Evolutionary conservation across 2,797 vertebrate species (phyloP), one percentile per base, ranked within the genome.

Genomic region (Austrolebias charrua): DNA sequence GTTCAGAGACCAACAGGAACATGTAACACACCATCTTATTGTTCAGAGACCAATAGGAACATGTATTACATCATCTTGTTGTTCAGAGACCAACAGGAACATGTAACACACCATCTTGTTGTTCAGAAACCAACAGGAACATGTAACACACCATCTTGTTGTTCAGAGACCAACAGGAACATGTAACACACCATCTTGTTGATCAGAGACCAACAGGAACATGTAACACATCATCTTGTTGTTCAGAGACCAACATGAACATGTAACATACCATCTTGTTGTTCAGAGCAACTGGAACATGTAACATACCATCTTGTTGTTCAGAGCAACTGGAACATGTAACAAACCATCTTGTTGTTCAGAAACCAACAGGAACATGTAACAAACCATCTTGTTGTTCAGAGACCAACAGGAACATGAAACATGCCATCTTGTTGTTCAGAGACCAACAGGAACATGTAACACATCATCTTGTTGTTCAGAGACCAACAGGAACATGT

Each of bases 21-120:
- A 88, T 87, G 87, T 90, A 90, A 91, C 83, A 85, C 24, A 3
- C 76, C 83, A 81, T 85, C 90, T 90, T 85, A 86, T 84, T 84
- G 24, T 90, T 89, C 73, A 86, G 31, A 31, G 29, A 31, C 29
- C 29, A 31, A 33, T 5, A 8, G 31, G 31, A 33, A 33, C 31
- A 33, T 4, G 1, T 33, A 4, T 1, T 5, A 33, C 4, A 2
- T 33, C 1, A 4, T 33, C 1, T 33, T 33, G 24, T 2, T 24
- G 24, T 8, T 4, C 31, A 33, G 31, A 33, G 2, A 33, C 31
- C 31, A 33, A 33, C 31, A 33, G 31, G 31, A 2, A 33, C 31
- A 33, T 4, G 31, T 33, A 33, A 33, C 31, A 33, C 31, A 4
- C 7, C 31, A 33, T 33, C 5, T 33, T 33, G 24, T 24, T 24